These are phyloP conservation scores for Spizaetus ornatus DNA, from an alignment of 2,113 vertebrate genomes.

Conservation along the genomic window DNA sequence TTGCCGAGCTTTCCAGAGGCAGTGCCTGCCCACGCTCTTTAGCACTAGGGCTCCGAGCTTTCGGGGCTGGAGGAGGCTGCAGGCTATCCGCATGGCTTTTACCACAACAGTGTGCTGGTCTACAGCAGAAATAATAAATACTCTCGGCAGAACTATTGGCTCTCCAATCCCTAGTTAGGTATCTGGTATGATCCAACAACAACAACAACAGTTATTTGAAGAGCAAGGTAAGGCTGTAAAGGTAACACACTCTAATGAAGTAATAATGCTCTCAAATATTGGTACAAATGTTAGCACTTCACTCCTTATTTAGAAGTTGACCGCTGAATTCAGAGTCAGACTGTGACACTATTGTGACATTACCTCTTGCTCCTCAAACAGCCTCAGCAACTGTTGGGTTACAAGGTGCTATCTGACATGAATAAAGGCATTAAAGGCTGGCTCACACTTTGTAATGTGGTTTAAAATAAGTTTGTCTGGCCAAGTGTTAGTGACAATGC, in stretches of 20 bases:
- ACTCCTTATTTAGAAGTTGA: neutral
- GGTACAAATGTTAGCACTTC: neutral
- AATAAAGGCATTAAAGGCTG: neutral
- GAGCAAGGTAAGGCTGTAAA: neutral
- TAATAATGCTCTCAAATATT: neutral
- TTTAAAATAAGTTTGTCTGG: neutral
- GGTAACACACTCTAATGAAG: neutral
- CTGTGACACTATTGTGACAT: neutral
- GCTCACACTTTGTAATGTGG: rapidly evolving
- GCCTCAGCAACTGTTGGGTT: neutral
- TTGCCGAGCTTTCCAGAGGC: neutral
- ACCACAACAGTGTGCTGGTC: neutral
- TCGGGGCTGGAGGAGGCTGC: neutral
- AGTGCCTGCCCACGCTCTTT: rapidly evolving
- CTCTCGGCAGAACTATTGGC: neutral
- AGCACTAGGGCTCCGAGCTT: neutral
- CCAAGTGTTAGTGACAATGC: neutral
- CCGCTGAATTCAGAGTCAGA: neutral
- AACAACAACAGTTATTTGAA: neutral
- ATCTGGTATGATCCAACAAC: neutral
- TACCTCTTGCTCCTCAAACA: neutral
- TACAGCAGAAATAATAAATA: neutral
- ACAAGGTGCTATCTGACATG: neutral
- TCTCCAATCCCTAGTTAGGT: neutral
- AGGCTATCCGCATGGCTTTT: rapidly evolving